Evolutionary conservation across 1,140 invertebrate species (phyloP), one percentile per base, ranked within the genome.

Genomic region (Spodoptera litura): DNA sequence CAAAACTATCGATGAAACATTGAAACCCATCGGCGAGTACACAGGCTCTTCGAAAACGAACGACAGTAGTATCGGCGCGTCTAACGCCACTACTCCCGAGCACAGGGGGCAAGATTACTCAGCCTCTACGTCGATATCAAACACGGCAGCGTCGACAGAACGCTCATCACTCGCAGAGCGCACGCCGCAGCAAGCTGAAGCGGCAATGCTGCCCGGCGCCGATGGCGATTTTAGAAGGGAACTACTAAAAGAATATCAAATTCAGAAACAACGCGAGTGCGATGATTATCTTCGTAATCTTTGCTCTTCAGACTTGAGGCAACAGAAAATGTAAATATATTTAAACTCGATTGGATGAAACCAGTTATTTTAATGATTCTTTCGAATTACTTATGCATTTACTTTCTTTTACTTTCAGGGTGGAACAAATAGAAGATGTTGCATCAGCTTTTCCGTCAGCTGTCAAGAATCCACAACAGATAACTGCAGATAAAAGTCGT

Each of bases 161-260:
- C 82, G 87, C 49, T 80, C 91, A 15, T 84, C 90, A 71, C 89
- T 88, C 25, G 81, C 87, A 8, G 89, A 90, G 76, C 85, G 85
- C 61, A 68, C 86, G 76, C 85, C 86, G 11, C 84, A 80, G 55
- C 84, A 95, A 84, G 87, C 91, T 12, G 89, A 90, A 2, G 79
- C 89, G 5, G 59, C 75, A 15, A 52, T 77, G 44, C 10, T 88
- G 25, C 91, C 94, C 2, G 89, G 87, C 64, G 79, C 95, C 27
- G 96, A 96, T 72, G 96, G 96, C 35, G 96, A 96, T 86, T 96
- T 95, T 83, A 95, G 96, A 81, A 95, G 96, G 20, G 96, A 97
- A 85, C 86, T 97, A 25, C 94, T 97, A 31, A 97, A 96, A 79
- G 97, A 97, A 85, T 97, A 96, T 85, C 96, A 97, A 82, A 96